phyloP scores from a whole-genome alignment of 1,140 invertebrate genomes.

The Pogonomyrmex barbatus region DNA sequence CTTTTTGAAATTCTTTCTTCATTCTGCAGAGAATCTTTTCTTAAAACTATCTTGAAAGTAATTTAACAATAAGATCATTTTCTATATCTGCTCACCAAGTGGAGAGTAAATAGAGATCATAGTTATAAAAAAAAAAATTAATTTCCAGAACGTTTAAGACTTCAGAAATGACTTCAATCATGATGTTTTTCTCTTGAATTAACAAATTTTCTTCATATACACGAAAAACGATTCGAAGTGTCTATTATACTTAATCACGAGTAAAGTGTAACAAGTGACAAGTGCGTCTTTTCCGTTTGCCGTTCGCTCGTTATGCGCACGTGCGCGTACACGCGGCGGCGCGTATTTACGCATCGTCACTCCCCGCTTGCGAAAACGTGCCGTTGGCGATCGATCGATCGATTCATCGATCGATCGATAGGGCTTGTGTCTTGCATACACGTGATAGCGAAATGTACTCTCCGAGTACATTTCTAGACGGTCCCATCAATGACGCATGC shows the following conservation, averaged over 20 bases:
- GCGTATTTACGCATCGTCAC: conserved; percentile 63
- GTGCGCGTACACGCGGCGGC: conserved; percentile 61
- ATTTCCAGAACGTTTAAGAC: background rate
- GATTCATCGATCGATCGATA: conserved; percentile 40
- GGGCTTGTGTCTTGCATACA: conserved; percentile 34
- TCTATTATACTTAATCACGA: background rate
- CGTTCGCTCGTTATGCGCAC: conserved; percentile 59
- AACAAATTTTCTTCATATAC: background rate
- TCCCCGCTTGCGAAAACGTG: conserved; percentile 47
- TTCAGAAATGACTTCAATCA: background rate
- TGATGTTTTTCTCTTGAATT: background rate
- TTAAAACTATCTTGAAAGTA: background rate
- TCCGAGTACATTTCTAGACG: background rate
- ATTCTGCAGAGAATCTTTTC: background rate
- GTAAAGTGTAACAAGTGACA: conserved; percentile 48
- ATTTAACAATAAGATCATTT: background rate
- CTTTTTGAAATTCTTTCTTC: too few relatives aligned
- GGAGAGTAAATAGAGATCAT: background rate
- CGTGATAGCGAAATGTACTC: background rate
- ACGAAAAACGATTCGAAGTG: background rate
- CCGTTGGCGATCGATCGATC: conserved; percentile 14
- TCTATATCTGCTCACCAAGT: background rate
- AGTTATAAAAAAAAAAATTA: background rate
- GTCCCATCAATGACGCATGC: background rate
- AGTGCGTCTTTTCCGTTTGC: conserved; percentile 50